phyloP scores from a whole-genome alignment of 2,888 invertebrate species.

The Cancer borealis region DNA sequence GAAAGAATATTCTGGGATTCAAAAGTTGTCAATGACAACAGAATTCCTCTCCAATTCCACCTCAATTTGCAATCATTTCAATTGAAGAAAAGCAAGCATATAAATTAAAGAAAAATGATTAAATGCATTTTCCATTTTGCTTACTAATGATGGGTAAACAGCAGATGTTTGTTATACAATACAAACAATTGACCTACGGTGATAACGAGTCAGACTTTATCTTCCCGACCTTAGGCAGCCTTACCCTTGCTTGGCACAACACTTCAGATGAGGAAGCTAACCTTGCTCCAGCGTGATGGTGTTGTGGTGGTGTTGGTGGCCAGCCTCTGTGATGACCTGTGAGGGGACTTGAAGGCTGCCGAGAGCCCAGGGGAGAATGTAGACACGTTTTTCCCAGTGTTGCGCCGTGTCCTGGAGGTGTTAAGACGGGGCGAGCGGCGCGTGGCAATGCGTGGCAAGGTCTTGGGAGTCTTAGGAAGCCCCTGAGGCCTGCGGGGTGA shows the following conservation, averaged over 20 bases:
- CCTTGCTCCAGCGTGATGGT: slow-evolving; percentile 60
- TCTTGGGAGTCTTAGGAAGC: slow-evolving; percentile 62
- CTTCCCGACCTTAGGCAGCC: background rate
- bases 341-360: slow-evolving; percentile 48
- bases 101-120: background rate
- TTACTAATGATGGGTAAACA: background rate
- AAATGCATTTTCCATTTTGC: background rate
- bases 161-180: background rate
- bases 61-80: background rate
- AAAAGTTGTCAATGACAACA: background rate
- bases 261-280: slow-evolving; percentile 60
- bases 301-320: slow-evolving; percentile 36
- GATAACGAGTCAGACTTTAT: background rate
- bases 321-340: background rate
- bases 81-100: background rate
- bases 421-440: slow-evolving; percentile 57
- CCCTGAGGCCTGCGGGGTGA: slow-evolving; percentile 57
- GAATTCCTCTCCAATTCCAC: background rate
- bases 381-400: background rate
- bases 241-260: background rate
- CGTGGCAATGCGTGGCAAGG: slow-evolving; percentile 51
- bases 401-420: background rate
- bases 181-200: background rate
- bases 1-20: background rate
- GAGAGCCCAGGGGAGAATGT: slow-evolving; percentile 47